Base-by-base conservation (phyloP, 1,140 invertebrate genomes). In the Ceratosolen fusciceps region DNA sequence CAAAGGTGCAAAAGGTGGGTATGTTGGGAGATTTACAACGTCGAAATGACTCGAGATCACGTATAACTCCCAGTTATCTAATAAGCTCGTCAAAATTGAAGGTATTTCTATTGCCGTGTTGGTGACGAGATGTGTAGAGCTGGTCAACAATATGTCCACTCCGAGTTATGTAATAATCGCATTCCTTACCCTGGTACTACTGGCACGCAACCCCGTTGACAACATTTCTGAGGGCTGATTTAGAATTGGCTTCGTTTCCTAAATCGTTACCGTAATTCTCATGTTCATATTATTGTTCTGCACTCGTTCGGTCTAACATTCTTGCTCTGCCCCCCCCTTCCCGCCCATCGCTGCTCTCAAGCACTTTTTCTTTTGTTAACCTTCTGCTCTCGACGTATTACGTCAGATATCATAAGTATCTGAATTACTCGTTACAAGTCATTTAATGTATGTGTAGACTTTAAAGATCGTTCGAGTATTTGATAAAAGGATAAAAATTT, bases 141-240 rank as follows among this genome's bases (percentile, higher is more conserved):
- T 43, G 10, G 37, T 24, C 10, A 71, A 71, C 75, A 77, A 77
- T 77, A 77, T 77, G 60, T 77, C 67, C 67, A 77, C 52, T 70
- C 49, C 56, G 52, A 74, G 80, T 77, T 78, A 81, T 79, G 76
- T 78, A 81, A 81, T 81, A 81, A 81, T 72, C 71, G 76, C 80
- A 74, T 77, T 67, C 80, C 80, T 43, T 24, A 37, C 29, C 16
- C 31, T 52, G 54, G n/a, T 8, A 24, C 37, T 47, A 14, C 21
- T 52, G 58, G 47, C 65, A 34, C 56, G 70, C 26, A 34, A 71
- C 68, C 43, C 21, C 79, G 43, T 8, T 24, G 7, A 52, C 65
- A 65, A 31, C 31, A 77, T 77, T 68, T 68, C 49, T 43, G 60
- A 24, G 21, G 21, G 29, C 26, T 29, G 0, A 12, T 26, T 24